Conservation (phyloP, 1,140 invertebrate genomes). For the Panulirus ornatus region DNA sequence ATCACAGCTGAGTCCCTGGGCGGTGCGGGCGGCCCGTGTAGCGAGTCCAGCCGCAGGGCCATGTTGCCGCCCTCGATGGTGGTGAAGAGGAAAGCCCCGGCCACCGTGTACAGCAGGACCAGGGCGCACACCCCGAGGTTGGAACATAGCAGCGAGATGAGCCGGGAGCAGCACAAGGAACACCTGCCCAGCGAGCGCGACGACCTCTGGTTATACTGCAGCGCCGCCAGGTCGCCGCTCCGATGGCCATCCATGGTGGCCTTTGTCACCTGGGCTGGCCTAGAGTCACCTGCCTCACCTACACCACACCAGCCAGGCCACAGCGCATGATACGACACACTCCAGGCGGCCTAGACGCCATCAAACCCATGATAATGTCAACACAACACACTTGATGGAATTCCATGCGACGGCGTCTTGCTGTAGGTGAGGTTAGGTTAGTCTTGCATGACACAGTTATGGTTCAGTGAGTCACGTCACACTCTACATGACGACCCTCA, state of each 20-base stretch:
- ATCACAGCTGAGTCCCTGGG: slow-evolving; percentile 54
- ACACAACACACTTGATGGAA: no score
- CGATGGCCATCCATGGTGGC: slow-evolving; percentile 37
- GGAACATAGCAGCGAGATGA: slow-evolving; percentile 80
- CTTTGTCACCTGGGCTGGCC: not conserved
- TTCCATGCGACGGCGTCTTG: no score
- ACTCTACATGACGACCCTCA: no score
- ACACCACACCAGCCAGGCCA: not conserved
- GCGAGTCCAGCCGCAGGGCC: slow-evolving; percentile 32
- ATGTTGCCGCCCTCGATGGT: slow-evolving; percentile 80
- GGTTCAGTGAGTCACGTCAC: no score
- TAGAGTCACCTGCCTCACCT: not conserved
- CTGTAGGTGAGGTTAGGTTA: no score
- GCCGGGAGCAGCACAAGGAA: slow-evolving; percentile 79
- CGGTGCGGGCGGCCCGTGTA: not conserved
- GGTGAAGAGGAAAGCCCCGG: slow-evolving; percentile 83
- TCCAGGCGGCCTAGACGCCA: not conserved
- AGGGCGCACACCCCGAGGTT: slow-evolving; percentile 81
- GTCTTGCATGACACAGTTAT: no score
- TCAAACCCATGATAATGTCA: no score
- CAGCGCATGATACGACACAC: not conserved
- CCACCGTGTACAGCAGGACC: slow-evolving; percentile 82
- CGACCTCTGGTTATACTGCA: slow-evolving; percentile 43
- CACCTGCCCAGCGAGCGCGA: slow-evolving; percentile 58
- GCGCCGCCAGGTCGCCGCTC: slow-evolving; percentile 46